Evolutionary conservation across 2,797 vertebrate species (phyloP), one percentile per base, ranked within the genome.

Genomic region (Gallinago solitaria): DNA sequence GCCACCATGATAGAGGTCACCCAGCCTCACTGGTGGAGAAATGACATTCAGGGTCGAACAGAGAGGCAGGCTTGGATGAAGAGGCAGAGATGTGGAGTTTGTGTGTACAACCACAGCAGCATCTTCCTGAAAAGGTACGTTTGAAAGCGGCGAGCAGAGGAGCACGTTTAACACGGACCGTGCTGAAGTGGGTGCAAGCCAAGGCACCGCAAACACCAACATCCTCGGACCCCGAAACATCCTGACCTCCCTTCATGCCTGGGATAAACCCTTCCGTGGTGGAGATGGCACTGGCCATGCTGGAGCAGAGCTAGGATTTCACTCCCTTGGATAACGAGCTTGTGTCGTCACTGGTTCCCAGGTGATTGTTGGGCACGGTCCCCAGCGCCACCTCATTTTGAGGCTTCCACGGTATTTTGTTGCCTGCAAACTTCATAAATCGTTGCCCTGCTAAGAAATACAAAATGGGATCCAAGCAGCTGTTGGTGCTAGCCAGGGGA

Each of bases 391-490:
- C 15, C 28, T 87, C 96, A 0, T 91, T 95, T 15, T 73, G 74
- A 7, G 61, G 28, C 63, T 95, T 95, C 48, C 87, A 23, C 0
- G 63, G 50, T 15, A 60, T 39, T 32, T 96, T 96, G 51, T 73
- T 88, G 39, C 98, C 96, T 1, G 93, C 87, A n/a, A 98, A 97
- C 93, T 98, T 95, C 97, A 98, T 95, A 24, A 98, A 71, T 96
- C 96, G 98, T 54, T 99, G 99, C 25, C 99, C 99, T 3, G 98
- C 98, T 90, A 99, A 93, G 97, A 99, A 99, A 96, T 99, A 99
- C 61, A 99, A 97, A 71, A 99, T 98, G 8, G 99, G 99, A 93
- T 99, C 99, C 33, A 99, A 70, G 85, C 99, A 99, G 95, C 99
- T 99, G 98, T 99, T 99, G 91, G 98, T 98, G 11, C 99, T 99